Evolutionary conservation across 1,140 invertebrate species (phyloP).

Genomic region (Microplitis mediator): DNA sequence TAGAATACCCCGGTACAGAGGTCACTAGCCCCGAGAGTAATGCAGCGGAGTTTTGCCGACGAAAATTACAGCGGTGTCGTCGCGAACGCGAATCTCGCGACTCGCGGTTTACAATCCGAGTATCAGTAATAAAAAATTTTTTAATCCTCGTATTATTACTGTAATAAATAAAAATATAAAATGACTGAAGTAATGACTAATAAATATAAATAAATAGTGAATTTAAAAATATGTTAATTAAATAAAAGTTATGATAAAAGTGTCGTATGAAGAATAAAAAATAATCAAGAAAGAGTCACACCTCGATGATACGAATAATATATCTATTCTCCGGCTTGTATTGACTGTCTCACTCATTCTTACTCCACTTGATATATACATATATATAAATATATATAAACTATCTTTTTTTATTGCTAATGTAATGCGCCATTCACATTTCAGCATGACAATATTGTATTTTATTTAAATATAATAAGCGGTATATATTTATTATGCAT

Average conservation of each 20-base stretch:
- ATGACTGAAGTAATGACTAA: neutral
- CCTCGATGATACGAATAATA: neutral
- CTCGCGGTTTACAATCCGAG: neutral
- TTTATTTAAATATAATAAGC: neutral
- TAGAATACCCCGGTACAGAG: slow-evolving; percentile 14
- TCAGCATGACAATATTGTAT: neutral
- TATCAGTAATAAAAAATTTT: neutral
- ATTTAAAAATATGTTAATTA: neutral
- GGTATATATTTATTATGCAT: neutral
- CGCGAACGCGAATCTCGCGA: neutral
- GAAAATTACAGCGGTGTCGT: slow-evolving; percentile 18
- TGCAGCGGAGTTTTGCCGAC: slow-evolving; percentile 15
- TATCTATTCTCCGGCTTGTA: neutral
- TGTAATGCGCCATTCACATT: slow-evolving; percentile 12
- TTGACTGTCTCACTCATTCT: neutral
- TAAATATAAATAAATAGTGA: neutral
- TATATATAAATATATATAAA: neutral
- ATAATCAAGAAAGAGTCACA: slow-evolving; percentile 2
- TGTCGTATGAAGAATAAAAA: neutral
- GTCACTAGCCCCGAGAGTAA: slow-evolving; percentile 13
- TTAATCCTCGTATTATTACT: neutral
- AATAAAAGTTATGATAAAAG: neutral
- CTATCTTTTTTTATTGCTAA: neutral
- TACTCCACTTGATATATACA: neutral
- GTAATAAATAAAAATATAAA: neutral